Conservation (phyloP, 1,140 invertebrate species). For the Chrysoperla carnea region DNA sequence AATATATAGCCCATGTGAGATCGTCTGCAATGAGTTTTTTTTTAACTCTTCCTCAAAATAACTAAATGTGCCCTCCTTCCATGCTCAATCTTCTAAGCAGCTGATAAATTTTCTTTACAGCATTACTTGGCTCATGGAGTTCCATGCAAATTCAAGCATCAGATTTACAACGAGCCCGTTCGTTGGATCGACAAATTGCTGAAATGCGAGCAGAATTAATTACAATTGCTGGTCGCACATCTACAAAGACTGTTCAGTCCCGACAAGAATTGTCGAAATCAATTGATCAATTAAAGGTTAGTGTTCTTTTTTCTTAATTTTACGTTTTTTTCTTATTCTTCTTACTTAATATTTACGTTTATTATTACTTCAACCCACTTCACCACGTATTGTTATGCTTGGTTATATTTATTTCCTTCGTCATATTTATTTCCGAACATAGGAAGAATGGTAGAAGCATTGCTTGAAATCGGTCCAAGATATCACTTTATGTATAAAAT, state of each 20-base stretch:
- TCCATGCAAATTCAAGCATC: background rate
- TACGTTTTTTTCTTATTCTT: background rate
- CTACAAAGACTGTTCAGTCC: slow-evolving; percentile 7
- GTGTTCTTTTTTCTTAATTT: background rate
- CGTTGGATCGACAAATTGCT: background rate
- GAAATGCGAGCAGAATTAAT: background rate
- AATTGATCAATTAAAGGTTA: slow-evolving; percentile 4
- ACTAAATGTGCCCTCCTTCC: no score
- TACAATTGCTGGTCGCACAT: background rate
- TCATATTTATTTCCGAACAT: no score
- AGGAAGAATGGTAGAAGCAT: no score
- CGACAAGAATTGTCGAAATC: slow-evolving; percentile 5
- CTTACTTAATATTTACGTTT: background rate
- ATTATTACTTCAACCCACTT: no score
- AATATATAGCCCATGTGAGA: no score
- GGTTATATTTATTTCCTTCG: no score
- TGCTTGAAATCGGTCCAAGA: no score
- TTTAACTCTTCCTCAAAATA: no score
- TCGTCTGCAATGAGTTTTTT: no score
- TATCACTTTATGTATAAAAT: no score
- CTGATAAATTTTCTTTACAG: background rate
- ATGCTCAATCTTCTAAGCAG: no score
- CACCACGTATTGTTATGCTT: background rate
- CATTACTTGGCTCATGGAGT: background rate
- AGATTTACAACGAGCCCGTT: background rate